phyloP scores from a whole-genome alignment of 1,140 invertebrate species.

The Drosophila lowei region DNA sequence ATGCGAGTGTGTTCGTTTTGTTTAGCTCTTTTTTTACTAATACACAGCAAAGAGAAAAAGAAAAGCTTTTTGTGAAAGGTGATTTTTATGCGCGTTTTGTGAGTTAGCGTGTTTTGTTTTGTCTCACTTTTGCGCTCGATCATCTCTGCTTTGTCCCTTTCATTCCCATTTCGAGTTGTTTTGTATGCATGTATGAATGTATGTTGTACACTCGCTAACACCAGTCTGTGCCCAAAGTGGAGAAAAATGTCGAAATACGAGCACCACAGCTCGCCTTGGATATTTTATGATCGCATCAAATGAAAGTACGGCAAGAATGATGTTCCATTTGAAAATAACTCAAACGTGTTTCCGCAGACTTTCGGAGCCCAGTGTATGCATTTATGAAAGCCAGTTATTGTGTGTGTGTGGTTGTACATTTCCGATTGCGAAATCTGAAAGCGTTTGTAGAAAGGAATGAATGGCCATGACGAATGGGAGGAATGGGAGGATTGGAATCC shows the following conservation, averaged over 20 bases:
- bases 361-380: too few relatives aligned
- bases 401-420: constrained; percentile 1
- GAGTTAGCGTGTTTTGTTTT: constrained; percentile 58
- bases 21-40: constrained; percentile 61
- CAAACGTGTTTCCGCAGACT: too few relatives aligned
- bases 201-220: constrained; percentile 14
- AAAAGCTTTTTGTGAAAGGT: constrained; percentile 80
- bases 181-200: constrained; percentile 30
- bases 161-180: constrained; percentile 53
- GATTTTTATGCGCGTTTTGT: constrained; percentile 66
- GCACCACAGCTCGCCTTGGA: constrained; percentile 9
- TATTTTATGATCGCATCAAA: too few relatives aligned
- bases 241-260: constrained; percentile 43
- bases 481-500: constrained; percentile 2
- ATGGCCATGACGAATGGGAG: not conserved
- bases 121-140: constrained; percentile 32
- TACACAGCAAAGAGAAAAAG: constrained; percentile 62
- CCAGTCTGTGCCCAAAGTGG: constrained; percentile 12
- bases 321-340: too few relatives aligned
- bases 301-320: too few relatives aligned
- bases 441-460: constrained; percentile 36
- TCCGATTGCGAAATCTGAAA: constrained; percentile 46
- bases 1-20: constrained; percentile 39
- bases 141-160: constrained; percentile 37
- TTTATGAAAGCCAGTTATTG: constrained; percentile 15